Conservation (phyloP, 2,888 invertebrate species). For the Sympetrum striolatum region DNA sequence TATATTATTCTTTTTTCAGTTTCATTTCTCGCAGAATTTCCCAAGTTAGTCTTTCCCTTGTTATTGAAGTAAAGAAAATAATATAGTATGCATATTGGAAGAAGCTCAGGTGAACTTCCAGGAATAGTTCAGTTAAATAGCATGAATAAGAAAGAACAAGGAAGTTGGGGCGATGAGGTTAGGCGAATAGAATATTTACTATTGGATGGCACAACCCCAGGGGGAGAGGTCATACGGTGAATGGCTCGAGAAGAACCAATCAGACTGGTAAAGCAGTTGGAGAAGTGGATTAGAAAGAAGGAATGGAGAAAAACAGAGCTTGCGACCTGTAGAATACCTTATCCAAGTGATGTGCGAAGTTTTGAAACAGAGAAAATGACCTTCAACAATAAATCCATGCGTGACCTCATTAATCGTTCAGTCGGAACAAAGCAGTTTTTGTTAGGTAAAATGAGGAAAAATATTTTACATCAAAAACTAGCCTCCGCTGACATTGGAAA, state of each 20-base stretch:
- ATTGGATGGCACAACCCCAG: neutral
- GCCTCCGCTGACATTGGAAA: too few relatives aligned
- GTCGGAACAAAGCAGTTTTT: too few relatives aligned
- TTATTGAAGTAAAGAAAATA: too few relatives aligned
- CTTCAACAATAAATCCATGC: too few relatives aligned
- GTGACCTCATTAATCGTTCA: too few relatives aligned
- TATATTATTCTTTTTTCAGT: too few relatives aligned
- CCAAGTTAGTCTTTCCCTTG: too few relatives aligned
- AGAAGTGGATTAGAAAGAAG: neutral
- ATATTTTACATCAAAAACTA: too few relatives aligned
- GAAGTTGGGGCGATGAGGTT: neutral
- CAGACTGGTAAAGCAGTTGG: neutral
- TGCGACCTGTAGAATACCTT: neutral
- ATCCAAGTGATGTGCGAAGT: neutral
- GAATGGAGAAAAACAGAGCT: neutral
- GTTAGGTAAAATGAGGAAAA: too few relatives aligned
- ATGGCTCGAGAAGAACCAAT: neutral
- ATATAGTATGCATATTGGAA: neutral
- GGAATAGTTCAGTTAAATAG: neutral
- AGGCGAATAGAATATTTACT: neutral
- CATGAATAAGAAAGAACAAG: neutral
- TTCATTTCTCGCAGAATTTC: too few relatives aligned
- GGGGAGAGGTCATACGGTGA: neutral
- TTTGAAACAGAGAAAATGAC: too few relatives aligned
- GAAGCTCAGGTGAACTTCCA: neutral